These are phyloP conservation scores for Meleagris gallopavo DNA, from an alignment of 2,113 vertebrate genomes.

Conservation along the genomic window DNA sequence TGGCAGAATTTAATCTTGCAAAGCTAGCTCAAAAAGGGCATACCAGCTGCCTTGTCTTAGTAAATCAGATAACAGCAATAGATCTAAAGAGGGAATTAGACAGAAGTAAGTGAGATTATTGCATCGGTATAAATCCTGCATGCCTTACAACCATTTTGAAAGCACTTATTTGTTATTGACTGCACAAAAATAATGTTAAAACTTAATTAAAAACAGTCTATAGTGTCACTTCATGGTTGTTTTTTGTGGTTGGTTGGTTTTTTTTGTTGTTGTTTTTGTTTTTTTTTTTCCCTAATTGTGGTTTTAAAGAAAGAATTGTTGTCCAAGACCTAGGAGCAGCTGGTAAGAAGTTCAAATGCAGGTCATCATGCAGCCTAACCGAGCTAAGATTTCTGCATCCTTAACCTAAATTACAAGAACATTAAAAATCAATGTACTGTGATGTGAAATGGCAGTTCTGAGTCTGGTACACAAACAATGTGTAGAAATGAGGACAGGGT, in stretches of 20 bases:
- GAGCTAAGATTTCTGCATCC: constrained; percentile 75
- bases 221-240: background rate
- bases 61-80: constrained; percentile 65
- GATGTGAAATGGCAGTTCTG: constrained; percentile 80
- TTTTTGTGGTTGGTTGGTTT: background rate
- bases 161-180: constrained; percentile 17
- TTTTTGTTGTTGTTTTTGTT: background rate
- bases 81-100: constrained; percentile 65
- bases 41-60: constrained; percentile 54
- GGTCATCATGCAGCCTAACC: constrained; percentile 75
- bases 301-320: constrained; percentile 6
- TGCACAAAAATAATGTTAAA: constrained; percentile 40
- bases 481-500: constrained; percentile 75
- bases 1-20: constrained; percentile 70
- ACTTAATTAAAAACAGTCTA: constrained; percentile 25
- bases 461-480: constrained; percentile 71
- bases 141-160: background rate
- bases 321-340: constrained; percentile 44
- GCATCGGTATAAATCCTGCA: constrained; percentile 14
- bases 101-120: constrained; percentile 54
- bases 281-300: background rate
- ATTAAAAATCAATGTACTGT: constrained; percentile 76
- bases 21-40: constrained; percentile 40
- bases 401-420: constrained; percentile 78
- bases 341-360: constrained; percentile 79